Conservation (phyloP, 2,888 invertebrate species). For the Drosophila crucigera region DNA sequence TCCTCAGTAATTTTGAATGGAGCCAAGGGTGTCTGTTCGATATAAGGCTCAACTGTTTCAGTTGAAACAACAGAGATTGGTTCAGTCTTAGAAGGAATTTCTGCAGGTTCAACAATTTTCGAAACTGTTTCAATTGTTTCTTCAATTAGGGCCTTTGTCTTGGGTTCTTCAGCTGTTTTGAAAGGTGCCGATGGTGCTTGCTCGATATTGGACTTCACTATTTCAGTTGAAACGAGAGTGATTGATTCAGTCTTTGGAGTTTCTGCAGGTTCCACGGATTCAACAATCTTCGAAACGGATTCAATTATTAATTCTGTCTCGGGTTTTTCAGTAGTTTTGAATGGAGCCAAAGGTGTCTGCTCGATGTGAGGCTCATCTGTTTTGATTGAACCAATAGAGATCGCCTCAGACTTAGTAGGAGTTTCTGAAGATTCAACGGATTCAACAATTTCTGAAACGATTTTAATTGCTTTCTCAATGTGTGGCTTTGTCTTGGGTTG, state of each 20-base stretch:
- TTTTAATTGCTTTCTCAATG: conserved; percentile 10
- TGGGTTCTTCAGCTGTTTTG: conserved; percentile 3
- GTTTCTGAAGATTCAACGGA: background rate
- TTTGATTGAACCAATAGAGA: background rate
- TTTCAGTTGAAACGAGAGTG: background rate
- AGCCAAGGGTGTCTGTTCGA: conserved; percentile 17
- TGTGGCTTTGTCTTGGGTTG: background rate
- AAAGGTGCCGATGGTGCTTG: conserved; percentile 33
- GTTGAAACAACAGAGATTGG: background rate
- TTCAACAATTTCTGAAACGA: conserved; percentile 2
- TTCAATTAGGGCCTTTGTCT: background rate
- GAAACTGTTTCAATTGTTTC: conserved; percentile 3
- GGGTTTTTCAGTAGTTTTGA: conserved; percentile 3
- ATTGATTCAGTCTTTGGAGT: background rate
- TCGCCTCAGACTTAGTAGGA: background rate
- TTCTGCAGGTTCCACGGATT: background rate
- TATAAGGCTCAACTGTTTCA: conserved; percentile 1
- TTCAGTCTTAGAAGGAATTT: background rate
- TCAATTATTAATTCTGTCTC: background rate
- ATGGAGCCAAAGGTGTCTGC: conserved; percentile 39
- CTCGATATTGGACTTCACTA: background rate
- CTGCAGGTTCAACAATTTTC: background rate
- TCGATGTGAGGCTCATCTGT: background rate
- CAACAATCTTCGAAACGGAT: background rate
- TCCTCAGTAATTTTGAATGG: conserved; percentile 20